Base-by-base conservation (phyloP, 1,140 invertebrate species). In the Drosophila navojoa region DNA sequence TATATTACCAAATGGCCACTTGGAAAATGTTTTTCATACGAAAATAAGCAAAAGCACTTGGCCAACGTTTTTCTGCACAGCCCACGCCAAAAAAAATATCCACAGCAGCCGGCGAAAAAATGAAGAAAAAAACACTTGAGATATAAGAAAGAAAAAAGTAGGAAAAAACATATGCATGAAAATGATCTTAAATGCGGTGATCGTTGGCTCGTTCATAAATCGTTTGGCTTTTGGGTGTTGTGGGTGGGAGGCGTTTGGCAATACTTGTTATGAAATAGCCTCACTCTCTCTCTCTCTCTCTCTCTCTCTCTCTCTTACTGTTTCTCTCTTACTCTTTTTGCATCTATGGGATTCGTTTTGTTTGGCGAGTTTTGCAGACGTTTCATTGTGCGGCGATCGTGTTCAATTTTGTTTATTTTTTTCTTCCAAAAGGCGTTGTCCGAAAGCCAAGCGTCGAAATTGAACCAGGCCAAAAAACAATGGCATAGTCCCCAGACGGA, bases 211-310 rank as follows among this genome's bases (percentile, higher is more conserved):
- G 62, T 59, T 74, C 67, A 75, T 75, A 71, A 75, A 75, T 75
- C 22, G 55, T 72, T 79, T 40, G 58, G 35, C 54, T 42, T 40
- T 73, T 45, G n/a, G 63, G 57, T 62, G 42, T 57, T 57, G 62
- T 53, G 58, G 50, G 70, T 19, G 63, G 63, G 15, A 32, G 54
- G 61, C 79, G 81, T 86, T 86, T 87, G 76, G 82, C 82, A 86
- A 86, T 85, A 79, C 76, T 86, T 86, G 82, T 86, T 86, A 86
- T 76, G 82, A 87, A 87, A 86, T 77, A 69, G 50, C 22, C 22
- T 7, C 11, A 2, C 1, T 10, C 2, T 4, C 38, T 13, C 15
- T 13, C 10, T 35, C 6, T 45, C 15, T 44, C 4, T n/a, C 1
- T 7, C 10, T 0, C 42, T 29, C 19, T 15, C 32, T 42, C 38